phyloP scores from a whole-genome alignment of 2,113 vertebrate genomes.

The Cathartes aura region DNA sequence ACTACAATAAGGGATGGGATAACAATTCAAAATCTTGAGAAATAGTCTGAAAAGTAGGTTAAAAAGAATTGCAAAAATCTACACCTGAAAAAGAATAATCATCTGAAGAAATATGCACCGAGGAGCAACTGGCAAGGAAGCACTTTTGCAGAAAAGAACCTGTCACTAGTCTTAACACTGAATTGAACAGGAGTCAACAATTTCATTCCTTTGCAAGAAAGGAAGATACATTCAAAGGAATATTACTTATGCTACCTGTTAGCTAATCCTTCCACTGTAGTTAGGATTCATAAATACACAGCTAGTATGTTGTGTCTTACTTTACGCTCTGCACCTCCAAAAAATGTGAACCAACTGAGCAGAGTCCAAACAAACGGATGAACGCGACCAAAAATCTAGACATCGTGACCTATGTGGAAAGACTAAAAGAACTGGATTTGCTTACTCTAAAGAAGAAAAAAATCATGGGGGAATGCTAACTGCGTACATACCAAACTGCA shows the following conservation, averaged over 20 bases:
- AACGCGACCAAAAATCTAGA: not conserved
- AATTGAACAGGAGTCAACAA: not conserved
- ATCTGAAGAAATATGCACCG: not conserved
- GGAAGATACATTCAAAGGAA: not conserved
- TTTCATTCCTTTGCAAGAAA: not conserved
- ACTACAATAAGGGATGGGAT: not conserved
- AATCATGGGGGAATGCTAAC: not conserved
- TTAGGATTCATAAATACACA: no score
- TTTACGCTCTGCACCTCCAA: not conserved
- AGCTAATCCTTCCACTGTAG: not conserved
- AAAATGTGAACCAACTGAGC: not conserved
- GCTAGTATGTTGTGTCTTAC: not conserved
- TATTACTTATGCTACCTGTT: not conserved
- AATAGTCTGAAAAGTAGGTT: not conserved
- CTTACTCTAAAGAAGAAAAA: not conserved
- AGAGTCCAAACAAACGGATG: not conserved
- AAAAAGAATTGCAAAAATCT: not conserved
- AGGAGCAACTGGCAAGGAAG: not conserved
- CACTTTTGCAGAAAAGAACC: not conserved
- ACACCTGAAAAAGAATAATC: not conserved
- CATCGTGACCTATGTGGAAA: not conserved
- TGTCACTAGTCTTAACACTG: not conserved
- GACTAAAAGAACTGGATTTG: not conserved
- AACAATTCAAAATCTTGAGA: not conserved
- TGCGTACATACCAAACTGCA: fast-evolving